Percentiles rank a stretch among this genome's conserved stretches.
Conservation (phyloP, 2,888 invertebrate genomes). For the Celastrina argiolus region DNA sequence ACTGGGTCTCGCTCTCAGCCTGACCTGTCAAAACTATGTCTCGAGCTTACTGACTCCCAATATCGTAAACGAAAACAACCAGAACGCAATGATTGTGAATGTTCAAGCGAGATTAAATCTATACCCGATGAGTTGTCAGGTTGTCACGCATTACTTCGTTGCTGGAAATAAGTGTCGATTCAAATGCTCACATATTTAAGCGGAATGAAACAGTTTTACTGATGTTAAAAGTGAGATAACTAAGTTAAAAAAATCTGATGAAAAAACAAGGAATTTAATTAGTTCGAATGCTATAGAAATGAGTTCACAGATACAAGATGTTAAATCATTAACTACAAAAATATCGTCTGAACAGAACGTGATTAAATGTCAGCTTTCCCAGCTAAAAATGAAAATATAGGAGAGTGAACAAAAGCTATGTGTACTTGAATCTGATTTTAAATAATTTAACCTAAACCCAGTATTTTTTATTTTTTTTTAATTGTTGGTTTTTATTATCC, state of each 20-base stretch:
- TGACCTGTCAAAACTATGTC: not conserved
- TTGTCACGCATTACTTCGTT: not conserved
- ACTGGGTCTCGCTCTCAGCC: not conserved
- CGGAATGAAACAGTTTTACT: not conserved
- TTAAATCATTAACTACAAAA: too few species aligned
- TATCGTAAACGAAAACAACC: conserved; percentile 37
- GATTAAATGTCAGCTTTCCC: not conserved
- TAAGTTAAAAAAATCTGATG: not conserved
- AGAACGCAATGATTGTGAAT: conserved; percentile 35
- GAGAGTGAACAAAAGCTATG: not conserved
- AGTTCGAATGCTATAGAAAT: too few species aligned
- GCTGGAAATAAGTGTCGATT: not conserved
- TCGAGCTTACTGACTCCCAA: not conserved
- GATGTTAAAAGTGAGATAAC: not conserved
- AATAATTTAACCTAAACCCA: too few species aligned
- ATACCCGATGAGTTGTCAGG: not conserved
- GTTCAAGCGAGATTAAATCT: not conserved
- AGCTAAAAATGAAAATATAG: not conserved
- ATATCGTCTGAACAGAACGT: not conserved
- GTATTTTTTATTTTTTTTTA: too few species aligned
- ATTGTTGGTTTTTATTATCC: too few species aligned
- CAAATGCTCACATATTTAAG: not conserved
- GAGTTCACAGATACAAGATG: too few species aligned
- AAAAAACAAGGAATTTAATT: too few species aligned
- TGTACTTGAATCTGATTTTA: not conserved